phyloP scores from a whole-genome alignment of 1,140 invertebrate genomes.

The Meloidogyne hapla region DNA sequence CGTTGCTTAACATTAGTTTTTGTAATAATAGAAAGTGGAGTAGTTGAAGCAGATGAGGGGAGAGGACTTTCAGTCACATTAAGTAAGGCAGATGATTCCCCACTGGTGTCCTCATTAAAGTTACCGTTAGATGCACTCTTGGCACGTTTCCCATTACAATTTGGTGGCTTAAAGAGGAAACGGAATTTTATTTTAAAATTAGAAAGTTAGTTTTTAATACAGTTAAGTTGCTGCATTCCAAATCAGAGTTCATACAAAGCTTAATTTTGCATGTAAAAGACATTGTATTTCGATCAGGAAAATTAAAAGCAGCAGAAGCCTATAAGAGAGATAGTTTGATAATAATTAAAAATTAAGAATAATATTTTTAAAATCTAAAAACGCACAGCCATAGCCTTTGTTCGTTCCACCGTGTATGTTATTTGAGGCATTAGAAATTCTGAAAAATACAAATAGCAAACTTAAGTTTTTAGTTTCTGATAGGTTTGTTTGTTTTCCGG shows the following conservation, averaged over 20 bases:
- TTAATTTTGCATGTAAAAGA: constrained; percentile 58
- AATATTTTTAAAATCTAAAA: not conserved
- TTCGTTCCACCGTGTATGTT: constrained; percentile 49
- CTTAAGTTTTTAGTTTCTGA: too few relatives aligned
- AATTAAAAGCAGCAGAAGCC: constrained; percentile 60
- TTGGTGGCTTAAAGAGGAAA: constrained; percentile 58
- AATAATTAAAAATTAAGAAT: not conserved
- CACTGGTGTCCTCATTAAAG: constrained; percentile 22
- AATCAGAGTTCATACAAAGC: constrained; percentile 49
- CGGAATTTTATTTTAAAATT: not conserved
- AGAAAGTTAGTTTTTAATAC: not conserved
- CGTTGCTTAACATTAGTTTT: not conserved
- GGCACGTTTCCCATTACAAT: constrained; percentile 40
- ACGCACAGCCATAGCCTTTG: constrained; percentile 51
- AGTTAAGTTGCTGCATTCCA: constrained; percentile 44
- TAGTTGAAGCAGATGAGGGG: not conserved
- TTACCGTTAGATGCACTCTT: constrained; percentile 31
- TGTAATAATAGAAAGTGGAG: not conserved
- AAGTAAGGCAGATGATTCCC: not conserved
- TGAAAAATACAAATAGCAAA: not conserved
- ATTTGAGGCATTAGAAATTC: constrained; percentile 54
- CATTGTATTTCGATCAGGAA: constrained; percentile 55
- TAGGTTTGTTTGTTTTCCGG: too few relatives aligned
- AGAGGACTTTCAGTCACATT: not conserved
- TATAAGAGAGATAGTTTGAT: constrained; percentile 8